Conservation (phyloP, 2,797 vertebrate species). For the Crocodylus rhombifer region DNA sequence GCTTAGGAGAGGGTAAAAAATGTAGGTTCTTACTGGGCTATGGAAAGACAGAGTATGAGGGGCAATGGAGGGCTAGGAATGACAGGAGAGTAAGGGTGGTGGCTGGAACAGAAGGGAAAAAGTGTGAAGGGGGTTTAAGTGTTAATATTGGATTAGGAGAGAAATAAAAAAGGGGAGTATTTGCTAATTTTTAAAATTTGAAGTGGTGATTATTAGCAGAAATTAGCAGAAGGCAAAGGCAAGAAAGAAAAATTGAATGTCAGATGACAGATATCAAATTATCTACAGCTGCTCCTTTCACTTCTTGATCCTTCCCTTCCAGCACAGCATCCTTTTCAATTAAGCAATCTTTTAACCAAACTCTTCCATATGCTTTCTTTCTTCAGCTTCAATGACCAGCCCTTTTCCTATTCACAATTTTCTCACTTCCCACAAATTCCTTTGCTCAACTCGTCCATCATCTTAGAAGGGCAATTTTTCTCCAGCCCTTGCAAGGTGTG, state of each 20-base stretch:
- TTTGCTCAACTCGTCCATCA: background rate
- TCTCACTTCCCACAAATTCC: background rate
- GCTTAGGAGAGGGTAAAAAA: background rate
- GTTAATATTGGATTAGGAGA: conserved; percentile 19
- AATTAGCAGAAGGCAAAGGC: background rate
- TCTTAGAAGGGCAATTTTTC: background rate
- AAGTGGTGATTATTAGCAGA: conserved; percentile 32
- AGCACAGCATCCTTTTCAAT: background rate
- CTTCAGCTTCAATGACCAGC: background rate
- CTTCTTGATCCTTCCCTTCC: background rate
- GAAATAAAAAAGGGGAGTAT: background rate
- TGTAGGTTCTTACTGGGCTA: background rate
- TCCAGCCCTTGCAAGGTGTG: background rate
- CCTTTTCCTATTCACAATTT: background rate
- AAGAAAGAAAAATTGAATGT: conserved; percentile 23
- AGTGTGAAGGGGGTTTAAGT: background rate
- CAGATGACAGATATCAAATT: conserved; percentile 7
- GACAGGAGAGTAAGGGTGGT: background rate
- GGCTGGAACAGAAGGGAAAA: background rate
- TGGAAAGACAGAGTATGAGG: background rate
- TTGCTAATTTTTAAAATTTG: background rate
- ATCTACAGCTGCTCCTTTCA: background rate
- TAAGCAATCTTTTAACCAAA: background rate
- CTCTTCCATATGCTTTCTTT: background rate
- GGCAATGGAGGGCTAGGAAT: background rate